Percentiles rank a stretch among this genome's conserved stretches.
These are phyloP conservation scores for Ostrea edulis DNA, from an alignment of 1,140 invertebrate species.

Conservation along the genomic window DNA sequence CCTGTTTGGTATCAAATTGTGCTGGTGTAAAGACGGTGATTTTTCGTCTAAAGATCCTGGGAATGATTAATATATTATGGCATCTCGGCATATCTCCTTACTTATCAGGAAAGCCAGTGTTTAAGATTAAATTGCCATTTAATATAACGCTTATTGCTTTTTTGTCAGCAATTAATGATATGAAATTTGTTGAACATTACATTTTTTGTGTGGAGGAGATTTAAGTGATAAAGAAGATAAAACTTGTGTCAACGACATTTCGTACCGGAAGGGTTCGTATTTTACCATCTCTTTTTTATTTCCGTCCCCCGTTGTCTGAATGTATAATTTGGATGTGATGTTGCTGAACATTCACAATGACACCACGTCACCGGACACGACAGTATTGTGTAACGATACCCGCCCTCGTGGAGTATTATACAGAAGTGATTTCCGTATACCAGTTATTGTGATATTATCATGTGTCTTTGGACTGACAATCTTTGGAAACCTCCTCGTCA, in stretches of 20 bases:
- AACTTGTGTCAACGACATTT: neutral
- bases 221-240: slow-evolving; percentile 3
- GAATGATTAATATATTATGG: neutral
- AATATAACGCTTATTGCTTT: neutral
- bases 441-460: slow-evolving; percentile 54
- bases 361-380: neutral
- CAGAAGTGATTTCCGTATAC: neutral
- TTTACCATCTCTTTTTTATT: neutral
- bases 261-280: neutral
- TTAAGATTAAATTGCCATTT: slow-evolving; percentile 25
- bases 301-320: neutral
- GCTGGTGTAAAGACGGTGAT: neutral
- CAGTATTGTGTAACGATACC: neutral
- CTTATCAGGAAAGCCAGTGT: slow-evolving; percentile 1
- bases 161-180: slow-evolving; percentile 7
- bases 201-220: neutral
- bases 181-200: slow-evolving; percentile 13
- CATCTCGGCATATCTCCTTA: neutral
- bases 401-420: neutral
- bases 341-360: neutral
- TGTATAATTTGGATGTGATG: slow-evolving; percentile 13
- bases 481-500: slow-evolving; percentile 91
- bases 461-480: slow-evolving; percentile 60
- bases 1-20: neutral
- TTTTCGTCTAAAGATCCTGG: neutral